These are phyloP conservation scores for Apeira syringaria DNA, from an alignment of 2,888 invertebrate species.

Conservation along the genomic window DNA sequence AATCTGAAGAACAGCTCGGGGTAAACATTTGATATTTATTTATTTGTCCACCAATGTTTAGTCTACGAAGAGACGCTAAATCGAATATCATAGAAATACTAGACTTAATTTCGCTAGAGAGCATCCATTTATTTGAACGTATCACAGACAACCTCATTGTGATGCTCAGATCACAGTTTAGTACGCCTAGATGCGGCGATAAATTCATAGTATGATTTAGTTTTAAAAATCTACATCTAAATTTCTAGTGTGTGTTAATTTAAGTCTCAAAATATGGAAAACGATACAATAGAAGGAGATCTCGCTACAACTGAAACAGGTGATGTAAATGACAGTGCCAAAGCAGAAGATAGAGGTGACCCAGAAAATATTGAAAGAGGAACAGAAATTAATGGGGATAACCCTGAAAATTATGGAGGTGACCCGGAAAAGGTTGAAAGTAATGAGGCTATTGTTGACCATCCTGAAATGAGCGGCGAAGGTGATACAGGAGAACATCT, in stretches of 20 bases:
- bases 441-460: conserved; percentile 15
- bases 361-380: conserved; percentile 13
- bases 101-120: conserved; percentile 56
- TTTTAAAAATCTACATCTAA: background rate
- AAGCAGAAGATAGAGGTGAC: background rate
- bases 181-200: conserved; percentile 57
- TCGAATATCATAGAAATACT: conserved; percentile 57
- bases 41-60: conserved; percentile 51
- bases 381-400: background rate
- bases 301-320: conserved; percentile 22
- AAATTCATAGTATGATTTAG: conserved; percentile 52
- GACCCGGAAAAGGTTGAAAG: conserved; percentile 4
- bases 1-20: no score
- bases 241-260: background rate
- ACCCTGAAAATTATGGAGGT: background rate
- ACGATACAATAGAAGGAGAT: conserved; percentile 19
- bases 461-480: conserved; percentile 13
- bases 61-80: conserved; percentile 55
- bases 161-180: conserved; percentile 53
- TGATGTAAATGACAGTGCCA: conserved; percentile 14
- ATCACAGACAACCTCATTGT: conserved; percentile 64
- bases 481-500: conserved; percentile 22
- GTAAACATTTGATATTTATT: conserved; percentile 12
- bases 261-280: conserved; percentile 31
- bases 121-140: conserved; percentile 59